phyloP scores from a whole-genome alignment of 2,797 vertebrate genomes.

The Oophaga sylvatica region DNA sequence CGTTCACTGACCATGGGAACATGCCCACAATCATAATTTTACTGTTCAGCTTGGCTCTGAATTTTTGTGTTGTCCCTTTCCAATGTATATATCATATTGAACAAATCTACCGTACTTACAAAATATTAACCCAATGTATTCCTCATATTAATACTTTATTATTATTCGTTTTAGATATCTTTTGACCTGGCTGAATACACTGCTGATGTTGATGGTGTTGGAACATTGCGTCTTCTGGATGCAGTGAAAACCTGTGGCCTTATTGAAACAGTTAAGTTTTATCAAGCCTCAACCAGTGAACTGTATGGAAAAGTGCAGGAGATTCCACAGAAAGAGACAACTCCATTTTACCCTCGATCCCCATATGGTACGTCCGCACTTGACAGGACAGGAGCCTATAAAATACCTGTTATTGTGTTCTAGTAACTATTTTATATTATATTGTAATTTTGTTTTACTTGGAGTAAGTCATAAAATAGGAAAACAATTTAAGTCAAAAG shows the following conservation, averaged over 20 bases:
- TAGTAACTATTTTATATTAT: neutral
- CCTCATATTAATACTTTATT: neutral
- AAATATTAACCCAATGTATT: neutral
- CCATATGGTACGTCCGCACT: slow-evolving; percentile 84
- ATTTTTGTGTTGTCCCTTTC: neutral
- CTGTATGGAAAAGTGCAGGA: slow-evolving; percentile 97
- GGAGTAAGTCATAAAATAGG: too few relatives aligned
- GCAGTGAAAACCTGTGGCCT: slow-evolving; percentile 95
- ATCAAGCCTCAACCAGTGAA: slow-evolving; percentile 98
- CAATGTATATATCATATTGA: neutral
- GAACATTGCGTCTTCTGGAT: slow-evolving; percentile 91
- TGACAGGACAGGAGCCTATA: neutral
- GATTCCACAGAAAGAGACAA: slow-evolving; percentile 96
- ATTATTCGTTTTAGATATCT: slow-evolving; percentile 81
- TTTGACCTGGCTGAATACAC: slow-evolving; percentile 98
- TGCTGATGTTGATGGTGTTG: slow-evolving; percentile 93
- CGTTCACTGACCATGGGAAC: neutral
- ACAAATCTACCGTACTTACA: neutral
- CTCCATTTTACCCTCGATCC: slow-evolving; percentile 95
- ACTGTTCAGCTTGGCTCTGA: neutral
- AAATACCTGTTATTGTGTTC: neutral
- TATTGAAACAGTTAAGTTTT: slow-evolving; percentile 89
- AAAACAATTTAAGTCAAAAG: too few relatives aligned
- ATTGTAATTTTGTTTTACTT: neutral
- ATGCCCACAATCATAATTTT: neutral